phyloP scores from a whole-genome alignment of 2,888 invertebrate genomes.

The Clusia tigrina region DNA sequence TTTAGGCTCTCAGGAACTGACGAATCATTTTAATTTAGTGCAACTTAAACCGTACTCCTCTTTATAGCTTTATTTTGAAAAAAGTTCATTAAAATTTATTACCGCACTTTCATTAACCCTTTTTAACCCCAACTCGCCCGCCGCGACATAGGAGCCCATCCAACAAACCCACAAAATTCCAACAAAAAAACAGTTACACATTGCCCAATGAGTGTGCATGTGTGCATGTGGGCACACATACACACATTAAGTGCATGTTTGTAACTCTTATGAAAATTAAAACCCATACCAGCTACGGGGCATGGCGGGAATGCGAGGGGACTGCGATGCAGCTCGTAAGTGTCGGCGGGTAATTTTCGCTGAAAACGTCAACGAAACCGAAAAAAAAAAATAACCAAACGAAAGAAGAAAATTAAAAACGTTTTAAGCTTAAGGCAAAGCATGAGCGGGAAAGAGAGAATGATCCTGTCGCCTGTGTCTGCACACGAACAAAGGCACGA shows the following conservation, averaged over 20 bases:
- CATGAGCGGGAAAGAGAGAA: background rate
- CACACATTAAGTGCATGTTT: slow-evolving; percentile 24
- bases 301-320: slow-evolving; percentile 24
- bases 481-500: background rate
- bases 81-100: slow-evolving; percentile 47
- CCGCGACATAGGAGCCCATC: background rate
- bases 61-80: too few relatives aligned
- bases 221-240: background rate
- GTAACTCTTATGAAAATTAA: slow-evolving; percentile 53
- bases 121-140: slow-evolving; percentile 29
- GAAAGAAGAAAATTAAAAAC: background rate
- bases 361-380: too few relatives aligned
- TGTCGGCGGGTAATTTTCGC: too few relatives aligned
- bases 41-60: too few relatives aligned
- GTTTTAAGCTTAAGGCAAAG: background rate
- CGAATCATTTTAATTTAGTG: too few relatives aligned
- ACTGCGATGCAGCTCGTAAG: slow-evolving; percentile 11
- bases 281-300: slow-evolving; percentile 40
- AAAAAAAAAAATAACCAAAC: background rate
- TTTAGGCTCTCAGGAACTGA: too few relatives aligned
- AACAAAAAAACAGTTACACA: background rate
- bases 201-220: background rate
- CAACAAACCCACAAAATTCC: background rate
- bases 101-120: slow-evolving; percentile 45
- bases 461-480: too few relatives aligned